Conservation (phyloP, 2,797 vertebrate genomes). For the Brachymystax lenok region DNA sequence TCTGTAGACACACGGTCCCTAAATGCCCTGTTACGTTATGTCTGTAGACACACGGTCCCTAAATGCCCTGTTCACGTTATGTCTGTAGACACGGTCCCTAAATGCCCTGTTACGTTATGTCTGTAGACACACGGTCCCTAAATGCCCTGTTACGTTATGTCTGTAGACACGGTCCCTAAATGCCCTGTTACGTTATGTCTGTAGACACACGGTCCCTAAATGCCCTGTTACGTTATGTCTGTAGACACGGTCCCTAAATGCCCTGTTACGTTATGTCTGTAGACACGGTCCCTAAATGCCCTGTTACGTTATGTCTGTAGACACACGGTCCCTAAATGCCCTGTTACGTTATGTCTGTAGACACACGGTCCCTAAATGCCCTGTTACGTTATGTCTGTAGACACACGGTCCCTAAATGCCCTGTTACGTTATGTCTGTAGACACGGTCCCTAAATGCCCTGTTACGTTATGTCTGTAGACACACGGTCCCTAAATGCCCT, state of each 20-base stretch:
- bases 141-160: not conserved
- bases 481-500: not conserved
- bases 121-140: not conserved
- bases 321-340: not conserved
- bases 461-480: not conserved
- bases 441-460: not conserved
- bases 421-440: not conserved
- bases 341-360: not conserved
- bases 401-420: not conserved
- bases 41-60: not conserved
- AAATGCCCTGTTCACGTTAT: not conserved
- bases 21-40: not conserved
- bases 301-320: not conserved
- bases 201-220: not conserved
- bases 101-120: not conserved
- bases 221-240: not conserved
- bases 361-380: not conserved
- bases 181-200: not conserved
- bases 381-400: not conserved
- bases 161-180: not conserved
- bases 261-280: not conserved
- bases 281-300: not conserved
- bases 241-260: not conserved
- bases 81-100: not conserved
- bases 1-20: not conserved